A percentile compares a stretch with the other conserved stretches of the same genome.
Conservation (phyloP, 2,797 vertebrate genomes). For the Yasuhikotakia modesta region DNA sequence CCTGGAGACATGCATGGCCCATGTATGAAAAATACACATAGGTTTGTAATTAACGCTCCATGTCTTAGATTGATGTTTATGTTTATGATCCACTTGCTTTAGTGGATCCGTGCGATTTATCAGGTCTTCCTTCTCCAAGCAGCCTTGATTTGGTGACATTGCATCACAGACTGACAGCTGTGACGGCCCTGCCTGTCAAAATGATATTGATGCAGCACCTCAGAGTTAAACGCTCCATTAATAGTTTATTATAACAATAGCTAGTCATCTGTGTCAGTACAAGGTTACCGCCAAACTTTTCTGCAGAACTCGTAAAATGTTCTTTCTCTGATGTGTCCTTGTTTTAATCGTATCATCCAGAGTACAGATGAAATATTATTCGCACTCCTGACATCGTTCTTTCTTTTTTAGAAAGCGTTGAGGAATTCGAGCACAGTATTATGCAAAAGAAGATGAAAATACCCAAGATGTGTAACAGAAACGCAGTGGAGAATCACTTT, state of each 20-base stretch:
- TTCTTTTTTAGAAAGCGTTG: slow-evolving; percentile 88
- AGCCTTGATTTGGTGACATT: slow-evolving; percentile 34
- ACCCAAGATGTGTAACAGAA: slow-evolving; percentile 94
- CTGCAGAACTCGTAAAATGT: no score
- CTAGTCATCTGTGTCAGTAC: slow-evolving; percentile 38
- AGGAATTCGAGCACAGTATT: slow-evolving; percentile 98
- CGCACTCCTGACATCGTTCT: slow-evolving; percentile 64
- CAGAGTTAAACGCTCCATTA: slow-evolving; percentile 41
- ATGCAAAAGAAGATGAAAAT: slow-evolving; percentile 99
- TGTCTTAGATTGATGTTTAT: no score
- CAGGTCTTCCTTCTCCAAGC: slow-evolving; percentile 4
- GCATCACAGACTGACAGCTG: slow-evolving; percentile 18
- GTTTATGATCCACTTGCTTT: not conserved
- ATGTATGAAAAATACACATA: not conserved
- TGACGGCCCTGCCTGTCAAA: slow-evolving; percentile 40
- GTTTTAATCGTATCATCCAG: slow-evolving; percentile 23
- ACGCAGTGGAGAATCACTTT: slow-evolving; percentile 90
- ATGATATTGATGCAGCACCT: slow-evolving; percentile 29
- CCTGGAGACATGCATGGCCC: slow-evolving; percentile 4
- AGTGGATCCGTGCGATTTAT: not conserved
- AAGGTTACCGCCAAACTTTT: slow-evolving; percentile 24
- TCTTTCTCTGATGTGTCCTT: slow-evolving; percentile 13
- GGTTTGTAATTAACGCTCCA: not conserved
- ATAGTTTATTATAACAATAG: slow-evolving; percentile 38
- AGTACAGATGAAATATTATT: slow-evolving; percentile 4